Evolutionary conservation across 2,113 vertebrate genomes (phyloP), one percentile per base, ranked within the genome.

Genomic region (Rhizomys pruinosus): DNA sequence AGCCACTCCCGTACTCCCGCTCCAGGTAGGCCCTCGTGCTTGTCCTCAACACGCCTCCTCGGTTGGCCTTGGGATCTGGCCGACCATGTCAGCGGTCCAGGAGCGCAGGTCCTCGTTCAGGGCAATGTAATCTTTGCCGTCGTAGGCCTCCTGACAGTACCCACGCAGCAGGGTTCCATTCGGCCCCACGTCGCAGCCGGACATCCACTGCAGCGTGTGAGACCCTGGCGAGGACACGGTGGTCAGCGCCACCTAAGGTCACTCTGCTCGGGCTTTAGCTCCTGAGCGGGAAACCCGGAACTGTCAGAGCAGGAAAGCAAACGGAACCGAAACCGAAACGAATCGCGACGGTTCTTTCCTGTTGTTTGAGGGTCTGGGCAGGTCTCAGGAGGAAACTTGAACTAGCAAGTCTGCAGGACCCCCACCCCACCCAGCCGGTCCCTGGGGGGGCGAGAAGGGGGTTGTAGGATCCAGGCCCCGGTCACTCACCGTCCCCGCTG

Each of bases 381-480:
- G 9, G 78, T 25, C 22, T 15, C 3, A n/a, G n/a, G n/a, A n/a
- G n/a, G n/a, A n/a, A n/a, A n/a, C n/a, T n/a, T n/a, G n/a, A n/a
- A n/a, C n/a, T n/a, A n/a, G n/a, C n/a, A n/a, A n/a, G n/a, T n/a
- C n/a, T n/a, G n/a, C n/a, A n/a, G n/a, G n/a, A 11, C 55, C 2
- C 15, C 85, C 34, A 69, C 64, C 13, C 19, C 34, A 4, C 13
- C 6, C 37, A 0, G 4, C 23, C 2, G 6, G 0, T 10, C 32
- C 1, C 7, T 10, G 69, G 13, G 32, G 10, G 3, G 7, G 1
- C 8, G 34, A n/a, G n/a, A n/a, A n/a, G 55, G 34, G 34, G 34
- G 12, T 47, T 9, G 0, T 57, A 44, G n/a, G 23, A 3, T 27
- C 25, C 25, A 0, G 44, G 1, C n/a, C n/a, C n/a, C n/a, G 66